A percentile compares a stretch with the other conserved stretches of the same genome.
These are phyloP conservation scores for Salticus scenicus DNA, from an alignment of 2,888 invertebrate species.

Conservation along the genomic window DNA sequence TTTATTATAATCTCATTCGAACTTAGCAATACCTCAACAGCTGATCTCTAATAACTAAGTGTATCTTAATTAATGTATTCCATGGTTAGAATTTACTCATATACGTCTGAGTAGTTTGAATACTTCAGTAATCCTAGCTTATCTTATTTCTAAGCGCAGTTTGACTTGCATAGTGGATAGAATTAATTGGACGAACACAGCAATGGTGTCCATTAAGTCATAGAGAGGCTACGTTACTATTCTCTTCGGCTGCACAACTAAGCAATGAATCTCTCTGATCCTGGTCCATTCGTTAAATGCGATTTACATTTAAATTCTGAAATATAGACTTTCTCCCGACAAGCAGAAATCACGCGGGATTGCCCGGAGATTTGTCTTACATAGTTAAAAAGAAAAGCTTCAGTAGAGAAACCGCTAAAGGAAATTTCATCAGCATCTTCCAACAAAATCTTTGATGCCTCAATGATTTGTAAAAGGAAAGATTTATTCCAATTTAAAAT, in stretches of 20 bases:
- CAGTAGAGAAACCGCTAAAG: background rate
- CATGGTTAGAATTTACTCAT: background rate
- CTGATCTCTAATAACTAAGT: background rate
- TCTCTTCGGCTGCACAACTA: background rate
- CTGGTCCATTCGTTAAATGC: slow-evolving; percentile 17
- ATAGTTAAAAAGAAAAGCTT: background rate
- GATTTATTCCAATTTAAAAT: slow-evolving; percentile 7
- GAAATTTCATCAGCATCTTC: background rate
- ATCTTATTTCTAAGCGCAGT: background rate
- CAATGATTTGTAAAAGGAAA: background rate
- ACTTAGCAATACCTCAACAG: too few relatives aligned
- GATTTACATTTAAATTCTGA: slow-evolving; percentile 23
- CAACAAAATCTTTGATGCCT: background rate
- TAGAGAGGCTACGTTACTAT: background rate
- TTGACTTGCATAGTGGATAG: background rate
- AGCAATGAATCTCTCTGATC: background rate
- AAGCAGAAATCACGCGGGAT: background rate
- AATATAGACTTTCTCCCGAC: background rate
- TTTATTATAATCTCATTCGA: too few relatives aligned
- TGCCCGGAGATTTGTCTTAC: background rate
- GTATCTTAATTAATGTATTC: background rate
- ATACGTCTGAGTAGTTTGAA: background rate
- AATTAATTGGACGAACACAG: slow-evolving; percentile 22
- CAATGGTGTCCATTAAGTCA: slow-evolving; percentile 11
- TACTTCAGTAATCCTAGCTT: slow-evolving; percentile 9